Base-by-base conservation (phyloP, 1,140 invertebrate genomes). In the Drosophila guanche region DNA sequence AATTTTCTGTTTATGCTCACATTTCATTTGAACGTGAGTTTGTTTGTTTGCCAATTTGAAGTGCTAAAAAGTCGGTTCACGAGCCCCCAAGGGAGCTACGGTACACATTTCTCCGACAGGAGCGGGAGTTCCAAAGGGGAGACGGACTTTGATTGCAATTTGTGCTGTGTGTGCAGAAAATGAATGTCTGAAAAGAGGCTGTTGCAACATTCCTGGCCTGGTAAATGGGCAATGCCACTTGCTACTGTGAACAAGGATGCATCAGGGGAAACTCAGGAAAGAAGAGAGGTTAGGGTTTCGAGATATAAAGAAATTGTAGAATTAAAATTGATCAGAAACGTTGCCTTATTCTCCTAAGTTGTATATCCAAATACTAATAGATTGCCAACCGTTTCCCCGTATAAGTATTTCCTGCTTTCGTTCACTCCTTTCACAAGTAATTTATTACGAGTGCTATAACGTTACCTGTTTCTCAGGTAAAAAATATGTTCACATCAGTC, bases 1-100 rank as follows among this genome's bases (percentile, higher is more conserved):
- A 81, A 86, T 88, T 77, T 48, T 86, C 83, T 86, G 78, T 86
- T 86, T 88, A 86, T 86, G 65, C 81, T 86, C 80, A 84, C 80
- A 84, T 84, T 84, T 84, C 81, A 86, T 86, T 86, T 83, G 70
- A 86, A 86, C 83, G 83, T 81, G 83, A 81, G 81, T 74, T 75
- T 86, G 81, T 86, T 86, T 86, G 81, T 75, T 86, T 81, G 74
- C 83, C 81, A 86, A 86, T 88, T 86, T 86, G 74, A 73, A 80
- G 80, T 85, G 80, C 67, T 68, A 73, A 73, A 85, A 76, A 66
- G 79, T 55, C 47, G 41, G 53, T 68, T 50, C 54, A 33, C 58
- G 53, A 57, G 59, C 45, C 37, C 50, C 7, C 33, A 25, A 20
- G 45, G 55, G 46, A 27, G 33, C 41, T 33, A 57, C 40, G 29